A percentile compares a stretch with the other conserved stretches of the same genome.
Conservation (phyloP, 2,797 vertebrate species). For the Allobates femoralis region DNA sequence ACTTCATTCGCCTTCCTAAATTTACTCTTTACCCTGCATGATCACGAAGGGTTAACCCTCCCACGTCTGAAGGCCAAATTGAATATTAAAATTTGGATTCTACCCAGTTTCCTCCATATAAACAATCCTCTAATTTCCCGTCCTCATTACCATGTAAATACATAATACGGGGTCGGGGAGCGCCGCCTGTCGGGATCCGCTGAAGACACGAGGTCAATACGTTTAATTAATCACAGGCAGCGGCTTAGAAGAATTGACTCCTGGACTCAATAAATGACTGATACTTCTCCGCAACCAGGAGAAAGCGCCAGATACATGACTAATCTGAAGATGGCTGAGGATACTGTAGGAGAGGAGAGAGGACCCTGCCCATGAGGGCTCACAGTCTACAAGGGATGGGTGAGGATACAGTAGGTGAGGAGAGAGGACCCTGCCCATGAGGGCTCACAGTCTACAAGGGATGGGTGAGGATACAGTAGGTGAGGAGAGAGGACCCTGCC, state of each 20-base stretch:
- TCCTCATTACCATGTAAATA: constrained; percentile 23
- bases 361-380: too few species aligned
- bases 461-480: too few species aligned
- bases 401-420: too few species aligned
- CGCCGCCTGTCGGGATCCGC: neutral
- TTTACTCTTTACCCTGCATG: constrained; percentile 28
- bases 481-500: too few species aligned
- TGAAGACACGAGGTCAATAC: constrained; percentile 9
- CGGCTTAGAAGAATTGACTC: constrained; percentile 35
- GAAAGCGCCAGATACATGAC: neutral
- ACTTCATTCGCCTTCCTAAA: constrained; percentile 3
- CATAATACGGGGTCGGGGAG: neutral
- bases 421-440: too few species aligned
- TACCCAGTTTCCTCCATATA: neutral
- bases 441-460: too few species aligned
- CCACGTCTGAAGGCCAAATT: neutral
- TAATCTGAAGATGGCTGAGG: neutral
- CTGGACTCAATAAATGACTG: constrained; percentile 32
- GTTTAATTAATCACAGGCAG: constrained; percentile 44
- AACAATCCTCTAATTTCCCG: neutral
- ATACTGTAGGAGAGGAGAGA: too few species aligned
- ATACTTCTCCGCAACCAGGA: constrained; percentile 15
- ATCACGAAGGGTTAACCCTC: neutral
- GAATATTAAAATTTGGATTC: neutral
- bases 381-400: too few species aligned